Base-by-base conservation (phyloP, 2,888 invertebrate species). In the Trachelus iudaicus region DNA sequence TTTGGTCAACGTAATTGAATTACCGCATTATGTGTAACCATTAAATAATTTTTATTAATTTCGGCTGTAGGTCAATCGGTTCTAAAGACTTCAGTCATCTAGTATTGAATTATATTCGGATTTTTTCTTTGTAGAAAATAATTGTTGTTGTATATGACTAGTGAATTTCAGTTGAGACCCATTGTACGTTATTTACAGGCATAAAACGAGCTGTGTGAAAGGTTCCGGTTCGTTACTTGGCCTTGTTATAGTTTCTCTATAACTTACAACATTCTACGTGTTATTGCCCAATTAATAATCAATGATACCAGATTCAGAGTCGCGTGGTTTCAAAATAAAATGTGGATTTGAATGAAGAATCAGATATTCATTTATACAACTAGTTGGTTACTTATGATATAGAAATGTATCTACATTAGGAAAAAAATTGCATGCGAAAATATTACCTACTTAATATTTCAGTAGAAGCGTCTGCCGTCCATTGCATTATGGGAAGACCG, bases 221-320 rank as follows among this genome's bases (percentile, higher is more conserved):
- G 34, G 34, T 71, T 71, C 71, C 71, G 71, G 71, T 33, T 71
- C 71, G 71, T 34, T 71, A 34, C 76, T 76, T 78, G 81, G 69
- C 82, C 82, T 83, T 81, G 76, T 79, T 79, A 76, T 40, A 75
- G 71, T 73, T 71, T 75, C 68, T 68, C 40, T 73, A 33, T 37
- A n/a, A 69, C 35, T 79, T 75, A 78, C 79, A 69, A 75, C 73
- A 77, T 73, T 77, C 34, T 73, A 73, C 23, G 73, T 23, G 73
- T 73, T 76, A 15, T 31, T 69, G 13, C 12, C n/a, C 79, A 78
- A 81, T 81, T 79, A 81, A 81, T 56, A 56, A 56, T 56, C 56
- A 56, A 23, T 56, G 56, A 9, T 23, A 23, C 23, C 1, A 56
- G 56, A 56, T 56, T 56, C 56, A 9, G 56, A 9, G 56, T 56